phyloP scores from a whole-genome alignment of 1,140 invertebrate genomes.

The Drosophila trapezifrons region DNA sequence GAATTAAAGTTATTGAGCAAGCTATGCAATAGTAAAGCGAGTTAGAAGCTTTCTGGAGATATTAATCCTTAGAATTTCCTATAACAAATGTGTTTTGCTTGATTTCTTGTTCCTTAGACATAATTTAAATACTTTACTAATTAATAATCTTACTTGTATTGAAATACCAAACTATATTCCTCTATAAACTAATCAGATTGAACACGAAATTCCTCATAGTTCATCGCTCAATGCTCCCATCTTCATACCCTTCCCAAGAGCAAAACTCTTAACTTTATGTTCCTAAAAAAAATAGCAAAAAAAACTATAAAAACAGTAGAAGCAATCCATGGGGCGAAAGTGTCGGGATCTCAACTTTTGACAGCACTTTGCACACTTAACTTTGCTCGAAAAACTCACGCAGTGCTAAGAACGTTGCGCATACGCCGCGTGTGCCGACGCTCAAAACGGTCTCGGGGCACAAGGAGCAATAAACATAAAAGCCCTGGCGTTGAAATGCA shows the following conservation, averaged over 20 bases:
- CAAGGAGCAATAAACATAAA: constrained; percentile 67
- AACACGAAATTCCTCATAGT: not conserved
- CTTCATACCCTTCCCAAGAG: not conserved
- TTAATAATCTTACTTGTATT: not conserved
- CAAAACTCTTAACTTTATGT: constrained; percentile 5
- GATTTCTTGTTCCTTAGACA: not conserved
- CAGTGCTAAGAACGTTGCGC: constrained; percentile 28
- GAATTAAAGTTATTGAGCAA: not conserved
- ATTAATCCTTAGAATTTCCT: too few relatives aligned
- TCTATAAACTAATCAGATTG: not conserved
- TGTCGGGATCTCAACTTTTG: constrained; percentile 53
- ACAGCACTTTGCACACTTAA: constrained; percentile 61
- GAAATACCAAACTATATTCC: not conserved
- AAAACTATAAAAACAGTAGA: constrained; percentile 8
- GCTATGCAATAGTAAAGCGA: not conserved
- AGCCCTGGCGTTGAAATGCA: constrained; percentile 68
- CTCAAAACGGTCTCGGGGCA: constrained; percentile 11
- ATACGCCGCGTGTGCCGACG: constrained; percentile 36
- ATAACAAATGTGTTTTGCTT: too few relatives aligned
- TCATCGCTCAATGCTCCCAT: not conserved
- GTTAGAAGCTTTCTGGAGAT: too few relatives aligned
- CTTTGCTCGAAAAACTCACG: constrained; percentile 21
- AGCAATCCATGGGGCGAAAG: constrained; percentile 25
- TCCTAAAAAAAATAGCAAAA: not conserved
- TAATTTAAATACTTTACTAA: not conserved